These are phyloP conservation scores for Brachionus paranguensis DNA, from an alignment of 1,140 invertebrate species.

Conservation along the genomic window DNA sequence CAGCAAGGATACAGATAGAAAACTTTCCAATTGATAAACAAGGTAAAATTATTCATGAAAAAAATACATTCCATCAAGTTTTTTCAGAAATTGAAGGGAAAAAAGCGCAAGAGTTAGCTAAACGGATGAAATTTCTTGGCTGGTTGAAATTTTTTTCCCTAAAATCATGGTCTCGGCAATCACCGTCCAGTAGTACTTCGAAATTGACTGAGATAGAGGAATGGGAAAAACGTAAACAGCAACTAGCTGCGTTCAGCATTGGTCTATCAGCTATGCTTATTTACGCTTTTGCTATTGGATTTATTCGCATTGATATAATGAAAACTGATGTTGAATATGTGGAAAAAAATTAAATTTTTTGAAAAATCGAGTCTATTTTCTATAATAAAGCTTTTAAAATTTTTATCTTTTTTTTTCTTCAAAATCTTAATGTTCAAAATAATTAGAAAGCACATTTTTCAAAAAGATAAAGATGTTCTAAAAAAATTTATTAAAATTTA, in stretches of 20 bases:
- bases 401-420: background rate
- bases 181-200: background rate
- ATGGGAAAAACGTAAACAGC: conserved; percentile 21
- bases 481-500: background rate
- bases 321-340: background rate
- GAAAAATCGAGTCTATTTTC: background rate
- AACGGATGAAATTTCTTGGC: background rate
- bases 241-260: background rate
- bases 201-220: background rate
- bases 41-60: background rate
- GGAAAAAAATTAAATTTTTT: conserved; percentile 2
- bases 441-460: background rate
- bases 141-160: conserved; percentile 11
- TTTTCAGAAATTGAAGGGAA: background rate
- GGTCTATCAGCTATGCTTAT: conserved; percentile 12
- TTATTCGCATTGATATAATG: conserved; percentile 22
- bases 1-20: conserved; percentile 7
- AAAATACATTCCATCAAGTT: background rate
- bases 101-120: background rate
- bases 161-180: background rate
- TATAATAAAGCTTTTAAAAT: background rate
- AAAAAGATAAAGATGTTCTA: background rate
- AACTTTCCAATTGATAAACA: background rate
- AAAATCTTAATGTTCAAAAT: background rate
- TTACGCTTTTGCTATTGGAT: conserved; percentile 28